Evolutionary conservation across 1,140 invertebrate genomes (phyloP).

Genomic region (Druon quercuslanigerum): DNA sequence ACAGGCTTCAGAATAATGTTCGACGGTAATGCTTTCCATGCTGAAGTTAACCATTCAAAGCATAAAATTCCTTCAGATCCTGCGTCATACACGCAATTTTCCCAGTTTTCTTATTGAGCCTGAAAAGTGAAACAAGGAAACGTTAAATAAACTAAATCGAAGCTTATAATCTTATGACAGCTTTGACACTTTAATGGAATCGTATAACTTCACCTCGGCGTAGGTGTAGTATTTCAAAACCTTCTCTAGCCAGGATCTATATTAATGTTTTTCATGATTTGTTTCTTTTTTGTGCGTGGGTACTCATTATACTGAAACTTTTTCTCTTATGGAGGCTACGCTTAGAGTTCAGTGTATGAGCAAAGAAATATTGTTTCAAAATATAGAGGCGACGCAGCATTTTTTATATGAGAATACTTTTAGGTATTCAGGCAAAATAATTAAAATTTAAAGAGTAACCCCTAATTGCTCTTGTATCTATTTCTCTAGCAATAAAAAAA

Average conservation of each 20-base stretch:
- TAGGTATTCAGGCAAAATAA: too few relatives aligned
- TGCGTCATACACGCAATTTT: constrained; percentile 1
- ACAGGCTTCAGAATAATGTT: constrained; percentile 17
- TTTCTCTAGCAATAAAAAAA: too few relatives aligned
- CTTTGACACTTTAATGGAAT: constrained; percentile 27
- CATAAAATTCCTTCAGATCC: constrained; percentile 9
- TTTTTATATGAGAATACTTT: too few relatives aligned
- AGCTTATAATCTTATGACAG: constrained; percentile 16
- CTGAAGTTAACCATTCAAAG: neutral
- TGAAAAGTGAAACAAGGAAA: constrained; percentile 25
- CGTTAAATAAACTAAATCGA: constrained; percentile 13
- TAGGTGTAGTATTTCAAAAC: constrained; percentile 16
- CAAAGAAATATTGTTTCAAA: neutral
- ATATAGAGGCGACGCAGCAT: neutral
- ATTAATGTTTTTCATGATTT: constrained; percentile 10
- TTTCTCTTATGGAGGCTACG: neutral
- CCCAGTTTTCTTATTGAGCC: constrained; percentile 7
- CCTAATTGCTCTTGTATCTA: too few relatives aligned
- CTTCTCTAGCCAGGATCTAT: constrained; percentile 12
- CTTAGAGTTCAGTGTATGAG: neutral
- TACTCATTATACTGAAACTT: constrained; percentile 23
- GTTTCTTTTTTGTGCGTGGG: constrained; percentile 15
- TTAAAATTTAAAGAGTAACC: too few relatives aligned
- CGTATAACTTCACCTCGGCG: constrained; percentile 3
- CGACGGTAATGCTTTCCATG: neutral